phyloP scores from a whole-genome alignment of 1,140 invertebrate genomes.

The Lasaia peninsularis region DNA sequence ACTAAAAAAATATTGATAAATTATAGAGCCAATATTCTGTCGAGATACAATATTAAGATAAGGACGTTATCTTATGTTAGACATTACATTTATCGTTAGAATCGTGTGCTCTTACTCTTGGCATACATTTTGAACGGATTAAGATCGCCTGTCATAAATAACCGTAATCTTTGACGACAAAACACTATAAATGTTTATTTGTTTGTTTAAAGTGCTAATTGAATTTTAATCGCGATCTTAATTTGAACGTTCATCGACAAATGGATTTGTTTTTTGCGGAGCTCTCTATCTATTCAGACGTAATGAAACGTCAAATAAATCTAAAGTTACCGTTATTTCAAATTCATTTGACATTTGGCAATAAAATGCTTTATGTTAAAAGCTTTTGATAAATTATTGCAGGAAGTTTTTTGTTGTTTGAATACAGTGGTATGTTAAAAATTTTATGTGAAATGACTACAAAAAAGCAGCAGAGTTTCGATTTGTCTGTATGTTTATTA shows the following conservation, averaged over 20 bases:
- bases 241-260: constrained; percentile 13
- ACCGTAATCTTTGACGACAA: constrained; percentile 49
- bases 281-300: neutral
- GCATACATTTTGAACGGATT: constrained; percentile 42
- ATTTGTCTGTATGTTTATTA: no score
- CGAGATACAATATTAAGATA: no score
- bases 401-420: neutral
- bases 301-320: constrained; percentile 10
- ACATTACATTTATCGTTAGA: no score
- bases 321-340: neutral
- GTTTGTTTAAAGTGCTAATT: constrained; percentile 31
- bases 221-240: constrained; percentile 33
- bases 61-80: no score
- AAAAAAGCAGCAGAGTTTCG: no score
- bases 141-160: constrained; percentile 41
- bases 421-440: no score
- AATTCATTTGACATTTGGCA: neutral
- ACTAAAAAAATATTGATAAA: no score
- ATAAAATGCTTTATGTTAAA: neutral
- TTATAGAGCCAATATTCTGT: no score
- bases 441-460: no score
- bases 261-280: neutral
- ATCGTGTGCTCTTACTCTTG: neutral
- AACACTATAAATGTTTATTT: constrained; percentile 41
- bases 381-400: neutral